Evolutionary conservation across 2,888 invertebrate genomes (phyloP), one percentile per base, ranked within the genome.

Genomic region (Melanargia galathea): DNA sequence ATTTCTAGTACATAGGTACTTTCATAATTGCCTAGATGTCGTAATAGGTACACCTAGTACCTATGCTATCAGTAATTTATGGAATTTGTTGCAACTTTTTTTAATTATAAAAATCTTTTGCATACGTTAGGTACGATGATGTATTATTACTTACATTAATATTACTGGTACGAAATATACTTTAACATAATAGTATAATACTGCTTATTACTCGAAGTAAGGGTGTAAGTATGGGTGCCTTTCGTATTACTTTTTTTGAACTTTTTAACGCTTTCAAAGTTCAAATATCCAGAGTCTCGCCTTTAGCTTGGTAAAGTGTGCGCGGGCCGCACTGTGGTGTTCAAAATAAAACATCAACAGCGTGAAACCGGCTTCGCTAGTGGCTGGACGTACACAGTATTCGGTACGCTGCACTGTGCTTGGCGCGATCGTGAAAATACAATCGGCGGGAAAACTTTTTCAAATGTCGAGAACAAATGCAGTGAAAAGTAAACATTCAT

Each of bases 301-400:
- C 73, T 74, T 74, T 73, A 72, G 74, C 73, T 71, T 74, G 76
- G 73, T 71, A 70, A 65, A 73, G 68, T 35, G 52, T 38, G 65
- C 60, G 73, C 75, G 71, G n/a, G n/a, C n/a, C n/a, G n/a, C n/a
- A n/a, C n/a, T n/a, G n/a, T n/a, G n/a, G 73, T 74, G 78, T 82
- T 84, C 80, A 85, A 87, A 90, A 89, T 86, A 88, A 87, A 90
- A 87, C 83, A 81, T 73, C 80, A 73, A 71, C 87, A 86, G 83
- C 86, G 79, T 73, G 70, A 71, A 85, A 87, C 90, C 88, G 89
- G 89, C 90, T 89, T 83, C 77, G 80, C 75, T 77, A 71, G 83
- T 73, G 85, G 82, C 76, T 78, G 78, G 87, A 87, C 89, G 90
- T 83, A 79, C 75, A 1, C 20, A 56, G 2, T 30, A 38, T 16